Conservation (phyloP, 2,113 vertebrate species). For the Baryphthengus martii region DNA sequence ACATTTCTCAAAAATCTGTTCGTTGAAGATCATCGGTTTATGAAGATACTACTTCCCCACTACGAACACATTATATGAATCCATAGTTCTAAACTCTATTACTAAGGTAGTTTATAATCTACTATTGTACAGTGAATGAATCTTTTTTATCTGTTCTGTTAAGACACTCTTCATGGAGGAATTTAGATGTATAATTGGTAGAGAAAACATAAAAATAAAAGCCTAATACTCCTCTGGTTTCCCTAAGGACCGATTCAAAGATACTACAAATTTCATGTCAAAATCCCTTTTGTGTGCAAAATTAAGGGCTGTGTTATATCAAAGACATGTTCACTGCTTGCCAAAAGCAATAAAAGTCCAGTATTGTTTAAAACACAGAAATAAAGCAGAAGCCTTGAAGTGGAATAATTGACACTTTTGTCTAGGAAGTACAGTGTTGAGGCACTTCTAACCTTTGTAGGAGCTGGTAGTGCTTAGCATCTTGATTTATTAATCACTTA, state of each 20-base stretch:
- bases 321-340: background rate
- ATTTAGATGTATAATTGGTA: background rate
- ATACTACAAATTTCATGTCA: background rate
- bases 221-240: background rate
- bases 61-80: background rate
- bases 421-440: background rate
- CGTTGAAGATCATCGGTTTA: background rate
- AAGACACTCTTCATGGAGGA: background rate
- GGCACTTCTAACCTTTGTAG: background rate
- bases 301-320: conserved; percentile 32
- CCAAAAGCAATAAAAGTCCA: conserved; percentile 47
- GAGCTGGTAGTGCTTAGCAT: background rate
- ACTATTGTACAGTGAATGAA: background rate
- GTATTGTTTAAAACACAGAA: conserved; percentile 32
- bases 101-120: background rate
- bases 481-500: conserved; percentile 20
- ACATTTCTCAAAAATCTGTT: background rate
- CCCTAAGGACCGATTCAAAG: background rate
- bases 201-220: conserved; percentile 32
- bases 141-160: background rate
- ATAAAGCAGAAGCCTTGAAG: conserved; percentile 20
- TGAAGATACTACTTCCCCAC: background rate
- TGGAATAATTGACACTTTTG: background rate
- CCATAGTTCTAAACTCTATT: background rate
- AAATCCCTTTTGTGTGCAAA: conserved; percentile 26